phyloP scores from a whole-genome alignment of 2,888 invertebrate species.

The Coecobrya sp. region DNA sequence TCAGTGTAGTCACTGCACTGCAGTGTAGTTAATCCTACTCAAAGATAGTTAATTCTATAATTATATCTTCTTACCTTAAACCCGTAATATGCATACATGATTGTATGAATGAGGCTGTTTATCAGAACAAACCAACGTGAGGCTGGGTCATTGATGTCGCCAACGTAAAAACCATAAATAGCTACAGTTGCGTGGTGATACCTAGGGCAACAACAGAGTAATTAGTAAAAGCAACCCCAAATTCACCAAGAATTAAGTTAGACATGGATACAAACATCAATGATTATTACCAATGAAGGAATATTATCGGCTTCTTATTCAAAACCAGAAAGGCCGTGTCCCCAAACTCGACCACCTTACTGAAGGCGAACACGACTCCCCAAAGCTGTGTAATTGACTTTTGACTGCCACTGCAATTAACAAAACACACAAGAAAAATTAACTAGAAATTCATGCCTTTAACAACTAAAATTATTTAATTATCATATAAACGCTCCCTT shows the following conservation, averaged over 20 bases:
- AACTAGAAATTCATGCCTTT: neutral
- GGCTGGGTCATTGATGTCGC: constrained; percentile 51
- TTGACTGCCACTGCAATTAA: constrained; percentile 25
- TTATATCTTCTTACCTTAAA: constrained; percentile 19
- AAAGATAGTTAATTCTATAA: neutral
- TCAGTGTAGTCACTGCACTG: too few species aligned
- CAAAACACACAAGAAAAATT: neutral
- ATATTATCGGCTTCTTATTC: constrained; percentile 59
- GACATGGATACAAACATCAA: neutral
- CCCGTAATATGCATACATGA: constrained; percentile 60
- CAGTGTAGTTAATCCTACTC: too few species aligned
- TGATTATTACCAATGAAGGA: constrained; percentile 51
- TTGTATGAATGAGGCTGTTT: constrained; percentile 55
- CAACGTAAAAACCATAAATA: constrained; percentile 48
- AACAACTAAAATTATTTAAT: neutral
- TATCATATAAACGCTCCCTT: neutral
- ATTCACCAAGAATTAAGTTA: neutral
- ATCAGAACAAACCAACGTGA: constrained; percentile 57
- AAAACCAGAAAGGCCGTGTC: constrained; percentile 62
- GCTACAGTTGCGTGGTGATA: constrained; percentile 59
- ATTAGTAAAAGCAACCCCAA: neutral
- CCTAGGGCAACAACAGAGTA: neutral
- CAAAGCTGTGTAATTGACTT: constrained; percentile 39
- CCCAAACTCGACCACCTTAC: constrained; percentile 62
- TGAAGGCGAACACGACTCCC: constrained; percentile 61